phyloP scores from a whole-genome alignment of 2,888 invertebrate species.

The Linnaemya vulpina region DNA sequence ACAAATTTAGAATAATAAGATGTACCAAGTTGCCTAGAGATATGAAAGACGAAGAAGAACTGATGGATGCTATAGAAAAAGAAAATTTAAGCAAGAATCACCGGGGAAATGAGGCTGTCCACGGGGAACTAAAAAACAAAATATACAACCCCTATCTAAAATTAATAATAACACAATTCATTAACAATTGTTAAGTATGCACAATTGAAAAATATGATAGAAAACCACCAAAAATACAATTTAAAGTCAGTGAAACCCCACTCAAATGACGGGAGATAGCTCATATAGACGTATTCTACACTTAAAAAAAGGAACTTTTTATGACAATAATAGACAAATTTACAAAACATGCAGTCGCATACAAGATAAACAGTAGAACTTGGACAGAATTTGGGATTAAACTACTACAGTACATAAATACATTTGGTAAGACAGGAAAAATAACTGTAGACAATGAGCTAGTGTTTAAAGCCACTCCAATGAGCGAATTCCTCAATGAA shows the following conservation, averaged over 20 bases:
- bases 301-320: neutral
- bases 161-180: no score
- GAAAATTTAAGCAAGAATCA: no score
- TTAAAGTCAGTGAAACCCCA: neutral
- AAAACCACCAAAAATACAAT: neutral
- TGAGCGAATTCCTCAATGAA: neutral
- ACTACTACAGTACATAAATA: neutral
- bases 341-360: neutral
- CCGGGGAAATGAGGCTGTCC: no score
- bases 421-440: neutral
- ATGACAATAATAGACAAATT: constrained; percentile 4
- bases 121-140: no score
- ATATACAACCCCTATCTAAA: no score
- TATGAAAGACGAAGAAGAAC: neutral
- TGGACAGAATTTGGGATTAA: neutral
- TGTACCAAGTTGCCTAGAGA: neutral
- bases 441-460: neutral
- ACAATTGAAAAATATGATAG: constrained; percentile 3
- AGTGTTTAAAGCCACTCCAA: neutral
- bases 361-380: no score
- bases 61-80: no score
- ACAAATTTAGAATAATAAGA: constrained; percentile 2
- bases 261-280: neutral
- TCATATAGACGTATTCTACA: neutral
- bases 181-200: no score